A percentile compares a stretch with the other conserved stretches of the same genome.
These are phyloP conservation scores for Strix aluco DNA, from an alignment of 2,113 vertebrate species.

Conservation along the genomic window DNA sequence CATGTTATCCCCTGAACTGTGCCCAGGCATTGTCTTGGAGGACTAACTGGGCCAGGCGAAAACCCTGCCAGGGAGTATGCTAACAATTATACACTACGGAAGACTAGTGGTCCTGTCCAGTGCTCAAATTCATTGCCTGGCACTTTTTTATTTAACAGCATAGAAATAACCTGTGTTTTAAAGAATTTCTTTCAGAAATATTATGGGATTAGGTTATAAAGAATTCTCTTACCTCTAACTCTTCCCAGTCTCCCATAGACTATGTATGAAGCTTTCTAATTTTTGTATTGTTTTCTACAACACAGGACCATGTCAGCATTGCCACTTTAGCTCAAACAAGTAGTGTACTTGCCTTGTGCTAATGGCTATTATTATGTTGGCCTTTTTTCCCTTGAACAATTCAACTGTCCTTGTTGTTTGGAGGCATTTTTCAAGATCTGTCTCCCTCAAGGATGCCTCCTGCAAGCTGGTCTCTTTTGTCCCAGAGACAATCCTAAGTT, in stretches of 20 bases:
- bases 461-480: background rate
- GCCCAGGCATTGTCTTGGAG: slow-evolving; percentile 59
- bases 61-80: slow-evolving; percentile 22
- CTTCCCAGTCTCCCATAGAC: background rate
- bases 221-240: background rate
- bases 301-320: background rate
- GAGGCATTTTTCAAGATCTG: slow-evolving; percentile 1
- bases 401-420: background rate
- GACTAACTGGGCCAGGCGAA: background rate
- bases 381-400: background rate
- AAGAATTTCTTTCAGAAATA: background rate
- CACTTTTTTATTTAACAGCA: background rate
- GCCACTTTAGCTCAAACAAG: background rate
- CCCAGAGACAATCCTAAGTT: background rate
- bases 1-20: background rate
- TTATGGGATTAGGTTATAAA: background rate
- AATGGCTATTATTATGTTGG: background rate
- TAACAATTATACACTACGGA: slow-evolving; percentile 25
- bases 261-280: background rate
- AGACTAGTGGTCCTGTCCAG: background rate
- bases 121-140: background rate
- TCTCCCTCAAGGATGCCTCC: background rate
- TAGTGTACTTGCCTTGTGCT: background rate
- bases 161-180: background rate
- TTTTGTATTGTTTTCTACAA: background rate